phyloP scores from a whole-genome alignment of 64 coral and sea anemone genomes.

The Anthopleura sola region DNA sequence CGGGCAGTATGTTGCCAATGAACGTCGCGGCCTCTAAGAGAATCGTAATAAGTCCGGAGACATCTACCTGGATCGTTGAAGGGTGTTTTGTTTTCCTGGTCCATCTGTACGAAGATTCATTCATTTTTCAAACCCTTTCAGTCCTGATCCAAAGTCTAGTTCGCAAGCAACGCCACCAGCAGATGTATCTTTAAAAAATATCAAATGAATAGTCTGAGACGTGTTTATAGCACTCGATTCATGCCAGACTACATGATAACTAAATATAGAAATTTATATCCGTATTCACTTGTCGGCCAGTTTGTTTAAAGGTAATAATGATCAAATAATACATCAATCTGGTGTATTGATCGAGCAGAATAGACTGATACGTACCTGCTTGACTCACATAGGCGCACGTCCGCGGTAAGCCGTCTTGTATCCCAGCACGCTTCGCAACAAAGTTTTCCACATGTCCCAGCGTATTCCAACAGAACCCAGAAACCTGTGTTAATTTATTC shows the following conservation, averaged over 20 bases:
- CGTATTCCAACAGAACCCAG: too few species aligned
- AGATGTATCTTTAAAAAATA: background rate
- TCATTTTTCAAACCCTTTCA: background rate
- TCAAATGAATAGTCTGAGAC: background rate
- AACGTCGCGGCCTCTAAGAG: slow-evolving; percentile 44
- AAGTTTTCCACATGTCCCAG: too few species aligned
- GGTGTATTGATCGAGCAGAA: too few species aligned
- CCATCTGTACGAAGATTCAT: background rate
- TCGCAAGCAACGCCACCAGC: background rate
- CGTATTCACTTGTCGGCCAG: background rate
- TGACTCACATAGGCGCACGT: too few species aligned
- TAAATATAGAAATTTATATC: background rate
- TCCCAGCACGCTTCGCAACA: too few species aligned
- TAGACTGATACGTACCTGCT: too few species aligned
- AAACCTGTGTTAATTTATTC: too few species aligned
- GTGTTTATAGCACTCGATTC: background rate
- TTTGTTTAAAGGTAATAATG: background rate
- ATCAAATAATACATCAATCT: background rate
- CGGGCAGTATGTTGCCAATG: slow-evolving; percentile 43
- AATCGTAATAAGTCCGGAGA: slow-evolving; percentile 56
- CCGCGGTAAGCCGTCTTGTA: too few species aligned
- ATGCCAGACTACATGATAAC: background rate
- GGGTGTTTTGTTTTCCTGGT: background rate
- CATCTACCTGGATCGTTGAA: slow-evolving; percentile 47
- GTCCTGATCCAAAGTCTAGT: background rate